Evolutionary conservation across 2,888 invertebrate genomes (phyloP).

Genomic region (Parascotia fuliginaria): DNA sequence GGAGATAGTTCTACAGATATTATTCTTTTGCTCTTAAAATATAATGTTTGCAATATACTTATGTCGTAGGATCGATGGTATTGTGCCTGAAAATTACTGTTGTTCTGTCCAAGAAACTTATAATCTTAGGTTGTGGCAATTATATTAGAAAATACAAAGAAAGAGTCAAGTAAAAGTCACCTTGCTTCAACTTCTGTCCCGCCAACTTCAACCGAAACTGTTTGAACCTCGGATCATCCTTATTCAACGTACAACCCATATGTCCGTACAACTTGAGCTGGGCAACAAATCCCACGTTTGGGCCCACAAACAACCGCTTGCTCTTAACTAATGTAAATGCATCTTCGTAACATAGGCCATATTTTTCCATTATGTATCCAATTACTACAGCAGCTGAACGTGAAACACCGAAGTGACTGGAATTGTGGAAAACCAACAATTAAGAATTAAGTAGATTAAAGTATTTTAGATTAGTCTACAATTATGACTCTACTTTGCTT

Average conservation of each 20-base stretch:
- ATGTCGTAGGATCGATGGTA: no score
- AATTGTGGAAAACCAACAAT: constrained; percentile 24
- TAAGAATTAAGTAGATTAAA: no score
- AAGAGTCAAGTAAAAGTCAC: constrained; percentile 61
- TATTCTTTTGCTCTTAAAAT: no score
- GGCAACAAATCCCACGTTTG: constrained; percentile 92
- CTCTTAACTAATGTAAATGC: constrained; percentile 89
- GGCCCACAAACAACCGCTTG: constrained; percentile 90
- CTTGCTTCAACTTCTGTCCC: constrained; percentile 92
- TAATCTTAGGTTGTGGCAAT: no score
- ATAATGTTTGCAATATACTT: no score
- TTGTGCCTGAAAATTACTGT: no score
- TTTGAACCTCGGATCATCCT: constrained; percentile 89
- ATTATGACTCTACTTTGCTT: no score
- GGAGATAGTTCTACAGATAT: no score
- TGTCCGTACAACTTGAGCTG: constrained; percentile 92
- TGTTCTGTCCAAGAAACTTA: no score
- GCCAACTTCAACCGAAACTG: constrained; percentile 92
- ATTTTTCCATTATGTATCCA: constrained; percentile 95
- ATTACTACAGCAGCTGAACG: constrained; percentile 95
- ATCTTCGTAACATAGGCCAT: constrained; percentile 89
- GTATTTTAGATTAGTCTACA: no score
- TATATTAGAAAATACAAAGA: no score
- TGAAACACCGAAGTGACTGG: constrained; percentile 95
- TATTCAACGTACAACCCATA: constrained; percentile 91